Base-by-base conservation (phyloP, 2,888 invertebrate species). In the Cryptocheilus praepositus region DNA sequence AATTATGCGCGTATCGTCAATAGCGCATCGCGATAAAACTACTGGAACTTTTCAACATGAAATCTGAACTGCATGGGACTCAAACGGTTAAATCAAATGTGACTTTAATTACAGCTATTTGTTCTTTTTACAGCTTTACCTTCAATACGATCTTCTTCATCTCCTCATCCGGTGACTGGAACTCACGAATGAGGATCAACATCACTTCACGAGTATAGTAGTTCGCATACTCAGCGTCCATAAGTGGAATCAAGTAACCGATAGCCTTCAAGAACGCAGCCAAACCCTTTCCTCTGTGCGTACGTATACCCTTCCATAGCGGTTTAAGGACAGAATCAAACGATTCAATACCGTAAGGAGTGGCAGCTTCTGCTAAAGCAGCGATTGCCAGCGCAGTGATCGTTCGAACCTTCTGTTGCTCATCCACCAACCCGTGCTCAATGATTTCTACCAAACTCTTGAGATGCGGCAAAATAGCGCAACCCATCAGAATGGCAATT, bases 131-230 rank as follows among this genome's bases (percentile, higher is more conserved):
- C 7, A 36, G 2, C 2, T 7, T 80, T 86, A 94, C 96, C 92
- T 99, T 99, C 74, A 99, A 91, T 0, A 99, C 99, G 90, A 99
- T 99, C 89, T 99, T 99, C 89, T 99, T 99, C 99, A 99, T 99
- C 92, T 99, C 99, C 89, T 99, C 99, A 89, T 99, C 99, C 0
- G 99, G 99, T 65, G 99, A 99, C 90, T 98, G 98, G 89, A 99
- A 99, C 91, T 99, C 99, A 89, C 99, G 93, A 83, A 99, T 99
- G 25, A 99, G 91, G 89, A 99, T 99, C 89, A 98, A 91, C 98
- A 98, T 98, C 88, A 98, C 99, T 94, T 99, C 99, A 81, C 98
- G 93, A 0, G 99, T 99, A 87, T 99, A 99, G 89, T 99, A 99
- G 89, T 98, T 99, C 0, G 99, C 99, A 86, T 99, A 99, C 89